phyloP scores from a whole-genome alignment of 2,797 vertebrate genomes.

The Thamnophis elegans region DNA sequence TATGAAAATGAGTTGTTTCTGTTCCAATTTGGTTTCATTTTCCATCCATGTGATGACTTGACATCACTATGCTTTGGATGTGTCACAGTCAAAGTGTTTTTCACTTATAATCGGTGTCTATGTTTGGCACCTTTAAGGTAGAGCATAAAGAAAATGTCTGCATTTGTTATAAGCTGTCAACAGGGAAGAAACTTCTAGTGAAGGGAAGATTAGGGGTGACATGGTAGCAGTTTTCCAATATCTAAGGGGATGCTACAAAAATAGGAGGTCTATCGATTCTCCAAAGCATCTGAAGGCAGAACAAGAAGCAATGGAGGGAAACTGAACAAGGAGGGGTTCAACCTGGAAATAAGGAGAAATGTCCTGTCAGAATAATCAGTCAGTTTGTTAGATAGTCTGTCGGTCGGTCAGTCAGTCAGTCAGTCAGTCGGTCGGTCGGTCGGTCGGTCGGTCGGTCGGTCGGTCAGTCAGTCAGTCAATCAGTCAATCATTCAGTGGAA shows the following conservation, averaged over 20 bases:
- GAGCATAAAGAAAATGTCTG: conserved; percentile 59
- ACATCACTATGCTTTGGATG: conserved; percentile 33
- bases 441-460: too few species aligned
- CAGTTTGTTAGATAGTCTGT: not conserved
- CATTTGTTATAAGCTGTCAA: conserved; percentile 65
- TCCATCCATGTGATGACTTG: not conserved
- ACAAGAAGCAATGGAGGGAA: not conserved
- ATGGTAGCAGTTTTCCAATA: not conserved
- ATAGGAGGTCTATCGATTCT: not conserved
- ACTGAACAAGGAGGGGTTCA: not conserved
- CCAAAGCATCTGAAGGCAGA: not conserved
- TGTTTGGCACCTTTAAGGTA: conserved; percentile 55
- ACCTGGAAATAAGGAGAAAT: not conserved
- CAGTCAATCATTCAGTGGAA: not conserved
- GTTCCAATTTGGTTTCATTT: not conserved
- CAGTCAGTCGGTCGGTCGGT: too few species aligned
- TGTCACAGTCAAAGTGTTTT: conserved; percentile 35
- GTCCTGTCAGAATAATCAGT: not conserved
- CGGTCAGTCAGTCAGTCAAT: too few species aligned
- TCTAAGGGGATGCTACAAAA: not conserved
- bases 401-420: too few species aligned
- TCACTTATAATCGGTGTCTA: conserved; percentile 51
- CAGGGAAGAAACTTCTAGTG: conserved; percentile 55
- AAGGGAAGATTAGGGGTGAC: too few species aligned
- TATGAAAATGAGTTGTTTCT: not conserved